Evolutionary conservation across 1,140 invertebrate species (phyloP), one percentile per base, ranked within the genome.

Genomic region (Potamilus streckersoni): DNA sequence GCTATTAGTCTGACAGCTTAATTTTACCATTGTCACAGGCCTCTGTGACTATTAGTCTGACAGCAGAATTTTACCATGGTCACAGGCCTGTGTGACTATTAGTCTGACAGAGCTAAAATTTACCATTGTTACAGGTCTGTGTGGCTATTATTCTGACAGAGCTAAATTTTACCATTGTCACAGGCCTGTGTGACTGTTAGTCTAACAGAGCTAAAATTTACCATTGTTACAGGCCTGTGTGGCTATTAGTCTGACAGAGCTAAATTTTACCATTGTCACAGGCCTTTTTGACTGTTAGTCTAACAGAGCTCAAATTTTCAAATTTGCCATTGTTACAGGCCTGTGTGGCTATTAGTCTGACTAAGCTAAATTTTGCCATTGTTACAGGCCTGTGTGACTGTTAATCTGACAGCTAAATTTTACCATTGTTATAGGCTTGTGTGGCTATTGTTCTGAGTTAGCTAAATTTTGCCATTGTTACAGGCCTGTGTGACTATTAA

Each of bases 341-440:
- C 15, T 82, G 84, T 61, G 84, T 86, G 15, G 80, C 82, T 16
- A 82, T 86, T 70, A 81, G 85, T 71, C 74, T 86, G n/a, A 64
- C 23, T 23, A 23, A 23, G 23, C 23, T 23, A 23, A 23, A 23
- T 23, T 23, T 23, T 23, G 23, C 1, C 23, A 23, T 23, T 23
- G 23, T 23, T 23, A 23, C 23, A 23, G 23, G 23, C 23, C 23
- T 23, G 0, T 1, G 23, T 0, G 23, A 23, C 23, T 23, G 2
- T 23, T 23, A 23, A 23, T 23, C 1, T 0, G 23, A 23, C 23
- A 23, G 23, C 23, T 66, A 19, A 66, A 16, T 16, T 19, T 56
- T 16, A 1, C 13, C 17, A n/a, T 71, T 5, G 57, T 73, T 73
- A 14, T 70, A 86, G 85, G 84, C 82, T 13, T 82, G 83, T 61